These are phyloP conservation scores for Cyaniris semiargus DNA, from an alignment of 2,888 invertebrate species.

Conservation along the genomic window DNA sequence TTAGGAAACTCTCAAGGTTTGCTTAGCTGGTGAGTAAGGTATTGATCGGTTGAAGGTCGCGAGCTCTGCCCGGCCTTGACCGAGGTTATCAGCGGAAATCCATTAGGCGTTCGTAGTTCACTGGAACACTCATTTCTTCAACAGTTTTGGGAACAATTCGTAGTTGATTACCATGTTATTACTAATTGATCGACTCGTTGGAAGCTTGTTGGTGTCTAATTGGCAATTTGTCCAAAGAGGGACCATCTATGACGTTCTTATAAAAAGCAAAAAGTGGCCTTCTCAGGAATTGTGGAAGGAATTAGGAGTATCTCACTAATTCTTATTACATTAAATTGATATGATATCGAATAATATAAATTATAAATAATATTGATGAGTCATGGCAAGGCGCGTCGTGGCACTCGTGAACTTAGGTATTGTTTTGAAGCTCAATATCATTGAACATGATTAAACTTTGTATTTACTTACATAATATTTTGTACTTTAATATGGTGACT, in stretches of 20 bases:
- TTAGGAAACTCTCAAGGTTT: constrained; percentile 20
- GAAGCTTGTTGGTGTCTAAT: background rate
- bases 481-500: background rate
- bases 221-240: background rate
- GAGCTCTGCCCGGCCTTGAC: constrained; percentile 15
- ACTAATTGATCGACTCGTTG: background rate
- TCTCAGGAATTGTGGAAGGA: too few relatives aligned
- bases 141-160: background rate
- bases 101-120: constrained; percentile 25
- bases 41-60: constrained; percentile 19
- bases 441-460: background rate
- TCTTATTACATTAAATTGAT: too few relatives aligned
- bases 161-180: background rate
- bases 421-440: background rate
- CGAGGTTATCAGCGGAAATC: constrained; percentile 26
- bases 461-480: background rate
- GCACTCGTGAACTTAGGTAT: background rate
- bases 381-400: background rate
- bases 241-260: background rate
- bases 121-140: constrained; percentile 12
- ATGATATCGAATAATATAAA: too few relatives aligned
- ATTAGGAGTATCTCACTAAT: too few relatives aligned
- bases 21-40: constrained; percentile 2
- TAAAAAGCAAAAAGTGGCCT: too few relatives aligned
- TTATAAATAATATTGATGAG: background rate